phyloP scores from a whole-genome alignment of 2,797 vertebrate genomes.

The Lagorchestes hirsutus region DNA sequence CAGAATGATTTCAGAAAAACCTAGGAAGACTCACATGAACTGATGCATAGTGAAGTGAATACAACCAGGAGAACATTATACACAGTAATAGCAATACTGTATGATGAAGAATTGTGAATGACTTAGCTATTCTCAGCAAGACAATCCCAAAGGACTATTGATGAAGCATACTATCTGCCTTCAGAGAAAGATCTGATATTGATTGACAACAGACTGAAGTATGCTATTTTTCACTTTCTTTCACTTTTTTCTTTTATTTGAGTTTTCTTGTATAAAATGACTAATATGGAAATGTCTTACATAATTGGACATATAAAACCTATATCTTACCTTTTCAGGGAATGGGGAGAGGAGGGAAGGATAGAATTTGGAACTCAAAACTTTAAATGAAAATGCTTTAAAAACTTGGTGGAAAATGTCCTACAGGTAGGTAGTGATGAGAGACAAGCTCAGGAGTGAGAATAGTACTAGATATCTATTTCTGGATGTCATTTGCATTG shows the following conservation, averaged over 20 bases:
- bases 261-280: not conserved
- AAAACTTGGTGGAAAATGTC: not conserved
- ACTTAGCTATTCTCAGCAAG: not conserved
- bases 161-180: not conserved
- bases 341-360: too few species aligned
- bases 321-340: not conserved
- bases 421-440: not conserved
- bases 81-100: not conserved
- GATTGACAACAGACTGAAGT: not conserved
- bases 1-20: not conserved
- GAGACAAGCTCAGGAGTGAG: not conserved
- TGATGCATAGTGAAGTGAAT: not conserved
- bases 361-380: not conserved
- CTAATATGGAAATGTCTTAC: not conserved
- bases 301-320: not conserved
- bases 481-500: not conserved
- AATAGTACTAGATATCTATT: not conserved
- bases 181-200: not conserved
- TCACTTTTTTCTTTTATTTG: not conserved
- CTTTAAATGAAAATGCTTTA: not conserved
- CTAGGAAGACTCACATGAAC: not conserved
- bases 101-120: not conserved
- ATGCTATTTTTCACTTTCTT: not conserved
- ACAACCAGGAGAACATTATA: not conserved
- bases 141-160: not conserved